Percentiles rank a stretch among this genome's conserved stretches.
phyloP scores from a whole-genome alignment of 1,140 invertebrate species.

The Panagrolaimus sp. region DNA sequence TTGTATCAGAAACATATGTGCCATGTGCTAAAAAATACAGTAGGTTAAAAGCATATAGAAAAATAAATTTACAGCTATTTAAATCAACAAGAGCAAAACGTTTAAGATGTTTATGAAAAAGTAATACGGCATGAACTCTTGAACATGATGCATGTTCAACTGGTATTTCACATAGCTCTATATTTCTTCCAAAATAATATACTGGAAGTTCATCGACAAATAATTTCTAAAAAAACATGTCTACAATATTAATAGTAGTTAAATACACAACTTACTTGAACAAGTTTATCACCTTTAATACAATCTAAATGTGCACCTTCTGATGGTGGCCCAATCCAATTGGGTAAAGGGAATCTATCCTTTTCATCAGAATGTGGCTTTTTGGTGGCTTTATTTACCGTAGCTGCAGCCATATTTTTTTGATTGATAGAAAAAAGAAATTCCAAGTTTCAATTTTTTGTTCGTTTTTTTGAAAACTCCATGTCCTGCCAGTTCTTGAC shows the following conservation, averaged over 20 bases:
- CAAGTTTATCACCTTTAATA: constrained; percentile 3
- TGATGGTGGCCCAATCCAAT: neutral
- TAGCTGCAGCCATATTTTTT: no score
- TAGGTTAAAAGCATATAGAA: neutral
- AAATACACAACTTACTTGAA: neutral
- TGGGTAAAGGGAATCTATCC: neutral
- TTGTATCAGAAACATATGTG: neutral
- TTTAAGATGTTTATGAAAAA: neutral
- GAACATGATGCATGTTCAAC: constrained; percentile 6
- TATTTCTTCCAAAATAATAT: constrained; percentile 6
- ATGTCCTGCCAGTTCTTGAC: no score
- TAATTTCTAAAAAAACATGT: constrained; percentile 1
- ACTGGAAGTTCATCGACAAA: neutral
- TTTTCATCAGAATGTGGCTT: constrained; percentile 3
- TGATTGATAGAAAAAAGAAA: no score
- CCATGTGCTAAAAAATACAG: constrained; percentile 1
- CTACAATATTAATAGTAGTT: neutral
- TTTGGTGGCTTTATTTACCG: neutral
- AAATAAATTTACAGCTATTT: neutral
- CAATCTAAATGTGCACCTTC: constrained; percentile 1
- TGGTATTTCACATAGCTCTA: neutral
- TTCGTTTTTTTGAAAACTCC: no score
- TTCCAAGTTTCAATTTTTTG: no score
- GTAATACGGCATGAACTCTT: neutral
- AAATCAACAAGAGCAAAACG: constrained; percentile 5